These are phyloP conservation scores for Rhingia rostrata DNA, from an alignment of 2,888 invertebrate species.

Conservation along the genomic window DNA sequence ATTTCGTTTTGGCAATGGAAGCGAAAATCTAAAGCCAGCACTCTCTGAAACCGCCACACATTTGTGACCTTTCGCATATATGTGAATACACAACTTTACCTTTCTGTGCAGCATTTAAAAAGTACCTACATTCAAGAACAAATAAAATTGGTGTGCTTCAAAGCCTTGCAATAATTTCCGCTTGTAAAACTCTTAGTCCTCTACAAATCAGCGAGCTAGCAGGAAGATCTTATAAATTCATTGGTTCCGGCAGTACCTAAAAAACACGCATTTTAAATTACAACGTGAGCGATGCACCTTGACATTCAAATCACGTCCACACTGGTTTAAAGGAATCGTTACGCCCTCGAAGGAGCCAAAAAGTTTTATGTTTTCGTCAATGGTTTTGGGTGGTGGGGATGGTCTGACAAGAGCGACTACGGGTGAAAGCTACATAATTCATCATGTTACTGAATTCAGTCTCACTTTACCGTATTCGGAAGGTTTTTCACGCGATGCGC, in stretches of 20 bases:
- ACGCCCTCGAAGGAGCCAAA: conserved; percentile 42
- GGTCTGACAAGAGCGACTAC: neutral
- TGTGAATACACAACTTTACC: too few species aligned
- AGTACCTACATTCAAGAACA: neutral
- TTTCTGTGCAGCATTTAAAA: neutral
- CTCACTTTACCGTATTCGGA: conserved; percentile 46
- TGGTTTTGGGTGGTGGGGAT: neutral
- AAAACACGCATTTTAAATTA: conserved; percentile 37
- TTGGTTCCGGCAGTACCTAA: neutral
- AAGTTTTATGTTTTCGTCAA: conserved; percentile 59
- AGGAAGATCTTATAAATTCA: conserved; percentile 37
- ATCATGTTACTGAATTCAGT: conserved; percentile 58
- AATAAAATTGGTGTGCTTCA: conserved; percentile 11
- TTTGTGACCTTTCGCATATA: too few species aligned
- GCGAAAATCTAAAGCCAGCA: conserved; percentile 36
- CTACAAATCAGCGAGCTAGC: conserved; percentile 58
- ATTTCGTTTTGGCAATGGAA: conserved; percentile 45
- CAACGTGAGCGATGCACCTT: conserved; percentile 17
- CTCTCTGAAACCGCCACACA: conserved; percentile 28
- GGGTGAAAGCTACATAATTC: conserved; percentile 58
- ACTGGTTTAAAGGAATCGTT: conserved; percentile 63
- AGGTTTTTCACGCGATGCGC: conserved; percentile 53
- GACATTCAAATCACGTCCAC: conserved; percentile 69
- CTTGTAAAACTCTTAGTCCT: conserved; percentile 66
- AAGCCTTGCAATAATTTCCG: conserved; percentile 67